Evolutionary conservation across 2,113 vertebrate species (phyloP).

Genomic region (Miniopterus natalensis): DNA sequence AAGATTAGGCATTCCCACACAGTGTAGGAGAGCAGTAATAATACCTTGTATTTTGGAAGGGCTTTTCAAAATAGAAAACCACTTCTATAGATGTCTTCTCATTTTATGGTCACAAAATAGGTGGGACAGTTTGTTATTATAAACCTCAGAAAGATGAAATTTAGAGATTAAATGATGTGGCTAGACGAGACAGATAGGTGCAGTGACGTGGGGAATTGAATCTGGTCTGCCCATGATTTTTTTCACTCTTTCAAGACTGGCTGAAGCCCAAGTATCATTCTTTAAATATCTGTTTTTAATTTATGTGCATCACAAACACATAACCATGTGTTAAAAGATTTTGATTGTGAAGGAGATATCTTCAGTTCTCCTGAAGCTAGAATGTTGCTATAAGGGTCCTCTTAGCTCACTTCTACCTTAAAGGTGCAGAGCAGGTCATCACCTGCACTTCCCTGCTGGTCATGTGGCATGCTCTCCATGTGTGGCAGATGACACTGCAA

Average conservation of each 20-base stretch:
- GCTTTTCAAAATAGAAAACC: not conserved
- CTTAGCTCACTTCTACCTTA: not conserved
- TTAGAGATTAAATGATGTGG: not conserved
- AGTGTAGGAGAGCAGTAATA: accelerated
- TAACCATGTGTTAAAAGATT: not conserved
- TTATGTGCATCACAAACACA: not conserved
- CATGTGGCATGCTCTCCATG: not conserved
- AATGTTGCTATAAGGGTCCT: accelerated
- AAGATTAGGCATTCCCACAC: not conserved
- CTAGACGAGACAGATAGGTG: not conserved
- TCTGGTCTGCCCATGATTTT: not conserved
- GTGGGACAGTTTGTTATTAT: not conserved
- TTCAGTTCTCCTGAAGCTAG: not conserved
- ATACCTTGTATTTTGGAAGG: not conserved
- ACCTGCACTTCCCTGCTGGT: not conserved
- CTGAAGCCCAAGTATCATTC: not conserved
- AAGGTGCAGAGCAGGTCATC: not conserved
- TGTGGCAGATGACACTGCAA: not conserved
- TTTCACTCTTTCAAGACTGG: not conserved
- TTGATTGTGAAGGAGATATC: not conserved
- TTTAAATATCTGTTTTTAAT: not conserved
- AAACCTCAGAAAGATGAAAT: not conserved
- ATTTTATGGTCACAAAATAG: not conserved
- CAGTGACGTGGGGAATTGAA: not conserved
- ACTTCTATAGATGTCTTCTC: not conserved